Conservation (phyloP, 1,140 invertebrate species). For the Ceratosolen solmsi region DNA sequence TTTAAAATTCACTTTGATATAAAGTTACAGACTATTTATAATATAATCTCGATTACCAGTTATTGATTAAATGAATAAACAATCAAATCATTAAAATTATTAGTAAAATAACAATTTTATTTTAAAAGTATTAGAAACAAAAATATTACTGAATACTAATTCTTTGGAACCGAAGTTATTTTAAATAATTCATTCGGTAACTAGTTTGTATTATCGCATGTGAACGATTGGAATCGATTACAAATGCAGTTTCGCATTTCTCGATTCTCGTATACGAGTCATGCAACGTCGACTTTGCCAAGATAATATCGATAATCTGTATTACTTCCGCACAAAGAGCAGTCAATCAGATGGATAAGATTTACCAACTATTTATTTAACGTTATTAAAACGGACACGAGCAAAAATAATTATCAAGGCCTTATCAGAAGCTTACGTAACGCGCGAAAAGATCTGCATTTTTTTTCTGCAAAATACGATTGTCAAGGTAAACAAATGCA, state of each 20-base stretch:
- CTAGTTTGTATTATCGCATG: not conserved
- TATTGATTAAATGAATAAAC: too few relatives aligned
- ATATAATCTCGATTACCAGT: too few relatives aligned
- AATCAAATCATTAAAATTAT: too few relatives aligned
- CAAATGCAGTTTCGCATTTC: not conserved
- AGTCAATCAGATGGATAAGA: not conserved
- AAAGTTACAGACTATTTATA: too few relatives aligned
- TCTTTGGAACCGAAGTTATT: too few relatives aligned
- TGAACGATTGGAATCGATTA: not conserved
- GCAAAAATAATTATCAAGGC: not conserved
- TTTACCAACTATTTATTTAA: not conserved
- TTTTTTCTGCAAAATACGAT: not conserved
- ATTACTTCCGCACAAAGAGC: not conserved
- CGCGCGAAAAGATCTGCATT: not conserved
- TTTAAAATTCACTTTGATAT: too few relatives aligned
- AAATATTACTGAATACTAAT: too few relatives aligned
- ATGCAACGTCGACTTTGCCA: not conserved
- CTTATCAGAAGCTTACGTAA: not conserved
- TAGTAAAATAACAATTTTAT: too few relatives aligned
- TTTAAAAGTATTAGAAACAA: too few relatives aligned
- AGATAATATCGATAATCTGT: slow-evolving; percentile 7
- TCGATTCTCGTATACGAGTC: not conserved
- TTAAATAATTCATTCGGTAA: not conserved
- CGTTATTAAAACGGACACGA: not conserved
- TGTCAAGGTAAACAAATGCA: slow-evolving; percentile 18